phyloP scores from a whole-genome alignment of 1,140 invertebrate genomes.

The Mizuhopecten yessoensis region DNA sequence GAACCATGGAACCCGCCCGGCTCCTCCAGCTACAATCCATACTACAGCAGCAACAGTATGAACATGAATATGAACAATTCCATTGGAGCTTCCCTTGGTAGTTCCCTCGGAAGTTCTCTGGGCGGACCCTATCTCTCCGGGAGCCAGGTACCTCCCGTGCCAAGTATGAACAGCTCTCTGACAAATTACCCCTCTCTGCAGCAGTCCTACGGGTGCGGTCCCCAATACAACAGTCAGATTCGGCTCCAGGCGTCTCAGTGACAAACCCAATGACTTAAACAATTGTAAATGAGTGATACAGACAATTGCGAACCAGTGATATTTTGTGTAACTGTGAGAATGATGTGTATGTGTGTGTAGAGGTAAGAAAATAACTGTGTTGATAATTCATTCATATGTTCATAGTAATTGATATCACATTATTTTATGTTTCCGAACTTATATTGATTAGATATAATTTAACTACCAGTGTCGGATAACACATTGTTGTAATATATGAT shows the following conservation, averaged over 20 bases:
- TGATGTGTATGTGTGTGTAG: neutral
- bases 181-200: constrained; percentile 68
- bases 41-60: constrained; percentile 69
- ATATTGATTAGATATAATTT: neutral
- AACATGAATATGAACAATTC: constrained; percentile 67
- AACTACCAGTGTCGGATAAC: too few relatives aligned
- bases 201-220: constrained; percentile 63
- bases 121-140: constrained; percentile 54
- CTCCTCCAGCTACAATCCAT: constrained; percentile 63
- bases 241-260: constrained; percentile 62
- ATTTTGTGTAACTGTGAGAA: neutral
- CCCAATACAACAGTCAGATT: constrained; percentile 68
- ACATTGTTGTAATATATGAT: neutral
- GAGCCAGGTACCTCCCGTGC: constrained; percentile 62
- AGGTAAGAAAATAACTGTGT: neutral
- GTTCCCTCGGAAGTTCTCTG: constrained; percentile 57
- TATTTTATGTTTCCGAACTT: neutral
- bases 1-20: constrained; percentile 68
- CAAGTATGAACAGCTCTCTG: constrained; percentile 57
- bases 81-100: constrained; percentile 53
- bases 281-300: neutral
- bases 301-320: neutral
- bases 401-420: neutral
- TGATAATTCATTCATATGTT: neutral
- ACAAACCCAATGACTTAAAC: too few relatives aligned